These are phyloP conservation scores for Acanthoscelides obtectus DNA, from an alignment of 2,888 invertebrate genomes.

Conservation along the genomic window DNA sequence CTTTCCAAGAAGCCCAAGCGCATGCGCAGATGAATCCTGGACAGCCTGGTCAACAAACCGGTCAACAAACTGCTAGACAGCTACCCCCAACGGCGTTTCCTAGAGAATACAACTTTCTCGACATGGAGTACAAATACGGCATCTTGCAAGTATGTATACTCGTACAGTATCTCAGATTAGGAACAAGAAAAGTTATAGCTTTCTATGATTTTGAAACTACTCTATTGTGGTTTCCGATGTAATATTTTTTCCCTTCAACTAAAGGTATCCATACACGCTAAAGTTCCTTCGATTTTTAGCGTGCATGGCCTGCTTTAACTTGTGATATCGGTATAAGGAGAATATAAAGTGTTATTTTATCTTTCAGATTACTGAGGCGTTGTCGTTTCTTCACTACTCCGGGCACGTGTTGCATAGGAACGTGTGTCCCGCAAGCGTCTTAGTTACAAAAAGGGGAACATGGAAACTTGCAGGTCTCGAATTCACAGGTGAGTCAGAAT, in stretches of 20 bases:
- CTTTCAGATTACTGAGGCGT: slow-evolving; percentile 87
- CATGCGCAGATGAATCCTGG: slow-evolving; percentile 44
- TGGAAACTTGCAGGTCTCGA: slow-evolving; percentile 97
- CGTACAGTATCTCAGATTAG: too few species aligned
- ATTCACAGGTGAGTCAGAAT: slow-evolving; percentile 66
- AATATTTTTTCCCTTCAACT: too few species aligned
- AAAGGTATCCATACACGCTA: too few species aligned
- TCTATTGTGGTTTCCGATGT: too few species aligned
- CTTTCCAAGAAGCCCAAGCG: slow-evolving; percentile 65
- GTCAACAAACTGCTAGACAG: slow-evolving; percentile 42
- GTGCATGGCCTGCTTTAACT: too few species aligned
- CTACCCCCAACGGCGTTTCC: slow-evolving; percentile 58
- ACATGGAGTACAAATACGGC: slow-evolving; percentile 91
- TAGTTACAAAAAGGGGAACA: slow-evolving; percentile 87
- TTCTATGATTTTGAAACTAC: too few species aligned
- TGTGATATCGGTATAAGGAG: neutral
- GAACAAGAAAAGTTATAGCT: too few species aligned
- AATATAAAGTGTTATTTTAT: neutral
- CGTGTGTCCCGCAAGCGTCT: slow-evolving; percentile 87
- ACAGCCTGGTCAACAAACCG: slow-evolving; percentile 46
- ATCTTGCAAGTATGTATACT: slow-evolving; percentile 70
- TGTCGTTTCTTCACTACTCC: slow-evolving; percentile 87
- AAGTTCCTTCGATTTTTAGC: too few species aligned
- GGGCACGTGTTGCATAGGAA: slow-evolving; percentile 88
- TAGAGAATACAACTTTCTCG: slow-evolving; percentile 82